A percentile compares a stretch with the other conserved stretches of the same genome.
Evolutionary conservation across 2,113 vertebrate genomes (phyloP).

Genomic region (Notiomystis cincta): DNA sequence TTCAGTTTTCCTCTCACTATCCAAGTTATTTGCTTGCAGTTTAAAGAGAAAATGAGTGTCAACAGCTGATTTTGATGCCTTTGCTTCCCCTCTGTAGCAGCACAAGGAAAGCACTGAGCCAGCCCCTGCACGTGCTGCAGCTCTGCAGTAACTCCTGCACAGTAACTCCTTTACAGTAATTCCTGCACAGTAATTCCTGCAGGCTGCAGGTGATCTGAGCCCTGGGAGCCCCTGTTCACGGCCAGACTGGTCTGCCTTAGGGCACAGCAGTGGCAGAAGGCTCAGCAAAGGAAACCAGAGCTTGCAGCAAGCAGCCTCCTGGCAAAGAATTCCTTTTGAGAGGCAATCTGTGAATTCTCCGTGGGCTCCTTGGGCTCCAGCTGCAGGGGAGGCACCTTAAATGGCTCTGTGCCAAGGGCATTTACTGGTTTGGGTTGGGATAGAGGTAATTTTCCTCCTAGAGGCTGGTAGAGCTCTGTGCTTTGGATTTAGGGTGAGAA

Average conservation of each 20-base stretch:
- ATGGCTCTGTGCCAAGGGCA: neutral
- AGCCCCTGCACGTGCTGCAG: neutral
- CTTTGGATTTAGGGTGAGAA: neutral
- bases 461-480: neutral
- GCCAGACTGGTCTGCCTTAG: neutral
- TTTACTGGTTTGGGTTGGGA: neutral
- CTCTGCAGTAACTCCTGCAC: neutral
- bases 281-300: neutral
- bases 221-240: neutral
- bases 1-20: neutral
- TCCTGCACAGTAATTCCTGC: accelerated
- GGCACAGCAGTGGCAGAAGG: neutral
- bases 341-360: accelerated
- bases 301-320: neutral
- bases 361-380: neutral
- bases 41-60: neutral
- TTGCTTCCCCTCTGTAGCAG: neutral
- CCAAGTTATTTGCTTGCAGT: neutral
- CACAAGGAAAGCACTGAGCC: neutral
- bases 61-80: neutral
- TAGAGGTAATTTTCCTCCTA: neutral
- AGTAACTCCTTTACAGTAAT: accelerated
- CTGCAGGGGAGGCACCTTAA: accelerated
- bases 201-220: neutral
- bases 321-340: accelerated